Base-by-base conservation (phyloP, 2,888 invertebrate species). In the Therioaphis trifolii region DNA sequence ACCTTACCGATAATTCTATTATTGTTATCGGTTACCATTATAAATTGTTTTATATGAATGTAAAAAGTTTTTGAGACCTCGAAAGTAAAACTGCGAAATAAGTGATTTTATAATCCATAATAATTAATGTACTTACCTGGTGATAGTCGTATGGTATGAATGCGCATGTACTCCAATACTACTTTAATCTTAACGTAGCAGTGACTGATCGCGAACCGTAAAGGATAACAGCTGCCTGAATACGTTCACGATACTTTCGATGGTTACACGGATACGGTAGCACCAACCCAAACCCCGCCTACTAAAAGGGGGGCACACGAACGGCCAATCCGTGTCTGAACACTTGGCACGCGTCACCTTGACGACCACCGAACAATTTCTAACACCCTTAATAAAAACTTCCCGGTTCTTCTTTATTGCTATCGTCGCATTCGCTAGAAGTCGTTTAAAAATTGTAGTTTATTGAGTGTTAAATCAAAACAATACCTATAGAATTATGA, bases 271-370 rank as follows among this genome's bases (percentile, higher is more conserved):
- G 82, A 74, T 63, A 82, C 82, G 74, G 72, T 74, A 58, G 61
- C 49, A 72, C 78, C 78, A 55, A 52, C 78, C 78, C 78, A 78
- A 15, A 72, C 35, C 72, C 82, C 82, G 82, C 82, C 82, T 35
- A 82, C 49, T 18, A 18, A 68, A 63, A 74, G 74, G 40, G 80
- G 82, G 82, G 61, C 46, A 46, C 63, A 49, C 72, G 82, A 82
- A 46, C 82, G 35, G 72, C 82, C 82, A 82, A 82, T 72, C 82
- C 82, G 49, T 63, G 63, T 61, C 72, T 29, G 63, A 82, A 49
- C 63, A 74, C 82, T 63, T 49, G 82, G 61, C 82, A 82, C 82
- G 82, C 82, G 82, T 82, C 82, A 82, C 82, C 82, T 82, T 72
- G 82, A 63, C 71, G 71, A 82, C 82, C 72, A 29, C 52, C 15